Conservation (phyloP, 1,140 invertebrate genomes). For the Aphelinus atriplicis region DNA sequence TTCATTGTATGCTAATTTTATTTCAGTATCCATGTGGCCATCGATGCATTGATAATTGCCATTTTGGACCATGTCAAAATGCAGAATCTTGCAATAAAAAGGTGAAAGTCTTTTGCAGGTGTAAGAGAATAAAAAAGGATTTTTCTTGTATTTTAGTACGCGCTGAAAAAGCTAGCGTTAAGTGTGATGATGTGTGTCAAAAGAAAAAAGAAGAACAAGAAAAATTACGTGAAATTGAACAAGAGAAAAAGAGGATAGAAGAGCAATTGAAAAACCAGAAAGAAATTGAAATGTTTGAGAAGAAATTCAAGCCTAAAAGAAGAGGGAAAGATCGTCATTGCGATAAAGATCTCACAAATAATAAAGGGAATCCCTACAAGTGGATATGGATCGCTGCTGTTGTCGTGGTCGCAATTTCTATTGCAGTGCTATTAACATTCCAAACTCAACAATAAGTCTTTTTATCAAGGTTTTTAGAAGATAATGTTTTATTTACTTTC, state of each 20-base stretch:
- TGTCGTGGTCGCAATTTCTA: not conserved
- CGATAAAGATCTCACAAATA: constrained; percentile 18
- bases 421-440: constrained; percentile 4
- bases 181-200: constrained; percentile 73
- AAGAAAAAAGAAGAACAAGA: constrained; percentile 68
- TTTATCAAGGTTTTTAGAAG: not conserved
- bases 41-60: constrained; percentile 77
- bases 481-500: not conserved
- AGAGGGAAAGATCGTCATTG: constrained; percentile 60
- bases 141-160: constrained; percentile 75
- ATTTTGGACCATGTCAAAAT: constrained; percentile 77
- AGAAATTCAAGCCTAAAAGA: constrained; percentile 74
- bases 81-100: constrained; percentile 80
- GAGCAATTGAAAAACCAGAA: constrained; percentile 74
- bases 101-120: constrained; percentile 81
- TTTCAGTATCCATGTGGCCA: constrained; percentile 73
- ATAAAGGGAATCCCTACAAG: constrained; percentile 10
- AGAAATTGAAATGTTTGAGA: constrained; percentile 78
- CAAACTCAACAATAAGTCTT: not conserved
- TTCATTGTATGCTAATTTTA: constrained; percentile 16
- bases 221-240: constrained; percentile 65
- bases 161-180: constrained; percentile 64
- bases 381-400: constrained; percentile 15
- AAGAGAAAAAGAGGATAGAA: constrained; percentile 67
- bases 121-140: constrained; percentile 82